Evolutionary conservation across 2,888 invertebrate genomes (phyloP).

Genomic region (Frankliniella fusca): DNA sequence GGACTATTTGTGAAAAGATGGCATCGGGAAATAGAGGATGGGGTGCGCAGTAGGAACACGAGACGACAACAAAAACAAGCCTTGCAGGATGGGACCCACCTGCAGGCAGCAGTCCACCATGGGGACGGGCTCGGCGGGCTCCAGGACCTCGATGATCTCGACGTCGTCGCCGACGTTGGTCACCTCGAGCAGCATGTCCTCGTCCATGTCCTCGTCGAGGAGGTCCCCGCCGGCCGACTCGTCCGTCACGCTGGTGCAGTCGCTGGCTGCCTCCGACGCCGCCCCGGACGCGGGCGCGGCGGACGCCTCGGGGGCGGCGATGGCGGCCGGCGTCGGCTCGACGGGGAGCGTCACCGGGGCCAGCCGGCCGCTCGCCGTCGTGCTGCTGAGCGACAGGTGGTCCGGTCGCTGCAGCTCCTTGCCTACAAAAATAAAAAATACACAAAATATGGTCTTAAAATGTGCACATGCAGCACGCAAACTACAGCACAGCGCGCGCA

Average conservation of each 20-base stretch:
- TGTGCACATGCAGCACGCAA: neutral
- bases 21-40: too few relatives aligned
- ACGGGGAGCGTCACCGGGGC: slow-evolving; percentile 4
- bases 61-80: neutral
- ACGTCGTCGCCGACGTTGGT: slow-evolving; percentile 49
- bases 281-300: neutral
- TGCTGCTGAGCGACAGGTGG: slow-evolving; percentile 54
- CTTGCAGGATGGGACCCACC: slow-evolving; percentile 48
- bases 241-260: slow-evolving; percentile 24
- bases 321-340: neutral
- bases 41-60: too few relatives aligned
- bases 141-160: slow-evolving; percentile 76
- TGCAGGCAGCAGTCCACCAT: slow-evolving; percentile 83
- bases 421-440: neutral
- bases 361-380: slow-evolving; percentile 63
- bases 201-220: slow-evolving; percentile 36
- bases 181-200: slow-evolving; percentile 33
- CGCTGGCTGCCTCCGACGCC: slow-evolving; percentile 3
- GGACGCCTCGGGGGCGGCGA: neutral
- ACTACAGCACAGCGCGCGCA: neutral
- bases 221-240: slow-evolving; percentile 18
- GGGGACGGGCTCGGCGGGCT: slow-evolving; percentile 75
- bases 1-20: too few relatives aligned
- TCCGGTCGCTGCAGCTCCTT: slow-evolving; percentile 1
- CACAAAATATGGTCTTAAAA: neutral